Percentiles rank a stretch among this genome's conserved stretches.
These are phyloP conservation scores for Hozukius guyotensis DNA, from an alignment of 2,797 vertebrate species.

Conservation along the genomic window DNA sequence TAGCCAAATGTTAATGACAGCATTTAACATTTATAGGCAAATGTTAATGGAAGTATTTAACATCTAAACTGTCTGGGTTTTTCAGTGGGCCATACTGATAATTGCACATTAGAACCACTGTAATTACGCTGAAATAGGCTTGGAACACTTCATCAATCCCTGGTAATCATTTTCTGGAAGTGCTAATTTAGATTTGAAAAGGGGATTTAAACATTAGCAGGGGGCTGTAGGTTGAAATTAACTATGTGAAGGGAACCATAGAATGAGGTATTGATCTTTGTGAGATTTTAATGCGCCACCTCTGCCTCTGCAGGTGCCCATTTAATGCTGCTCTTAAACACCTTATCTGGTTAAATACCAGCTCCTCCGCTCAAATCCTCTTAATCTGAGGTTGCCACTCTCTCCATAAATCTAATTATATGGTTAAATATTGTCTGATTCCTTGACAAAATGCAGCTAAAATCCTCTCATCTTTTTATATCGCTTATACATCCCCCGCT, in stretches of 20 bases:
- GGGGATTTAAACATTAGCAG: conserved; percentile 20
- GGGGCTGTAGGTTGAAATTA: conserved; percentile 27
- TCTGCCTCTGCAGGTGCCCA: conserved; percentile 20
- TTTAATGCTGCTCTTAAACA: conserved; percentile 33
- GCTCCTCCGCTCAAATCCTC: conserved; percentile 24
- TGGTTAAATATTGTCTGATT: conserved; percentile 39
- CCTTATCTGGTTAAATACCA: conserved; percentile 40
- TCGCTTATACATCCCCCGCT: neutral
- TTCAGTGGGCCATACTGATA: conserved; percentile 61
- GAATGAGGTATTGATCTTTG: conserved; percentile 48
- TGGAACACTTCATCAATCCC: conserved; percentile 45
- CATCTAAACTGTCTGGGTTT: conserved; percentile 57
- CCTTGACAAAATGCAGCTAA: conserved; percentile 20
- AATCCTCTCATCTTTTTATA: neutral
- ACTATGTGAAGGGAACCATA: neutral
- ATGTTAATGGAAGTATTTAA: conserved; percentile 73
- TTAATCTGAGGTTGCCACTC: conserved; percentile 33
- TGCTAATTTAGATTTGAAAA: conserved; percentile 49
- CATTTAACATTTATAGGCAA: conserved; percentile 74
- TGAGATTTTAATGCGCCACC: conserved; percentile 35
- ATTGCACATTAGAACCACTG: conserved; percentile 56
- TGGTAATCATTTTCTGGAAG: conserved; percentile 47
- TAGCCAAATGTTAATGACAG: conserved; percentile 69
- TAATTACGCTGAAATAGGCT: conserved; percentile 56
- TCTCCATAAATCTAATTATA: conserved; percentile 37